Evolutionary conservation across 2,113 vertebrate genomes (phyloP).

Genomic region (Vidua chalybeata): DNA sequence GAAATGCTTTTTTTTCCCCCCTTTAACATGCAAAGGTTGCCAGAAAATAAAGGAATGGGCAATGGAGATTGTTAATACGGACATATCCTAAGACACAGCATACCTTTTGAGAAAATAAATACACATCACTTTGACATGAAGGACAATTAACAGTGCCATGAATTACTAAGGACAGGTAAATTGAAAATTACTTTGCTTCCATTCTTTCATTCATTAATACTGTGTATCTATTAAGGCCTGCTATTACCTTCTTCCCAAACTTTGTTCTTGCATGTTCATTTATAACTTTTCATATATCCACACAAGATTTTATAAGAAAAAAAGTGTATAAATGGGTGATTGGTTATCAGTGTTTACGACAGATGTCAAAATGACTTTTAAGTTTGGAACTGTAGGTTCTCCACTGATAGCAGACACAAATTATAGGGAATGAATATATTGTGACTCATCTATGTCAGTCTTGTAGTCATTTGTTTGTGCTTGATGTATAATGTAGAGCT

Average conservation of each 20-base stretch:
- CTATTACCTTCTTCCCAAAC: not conserved
- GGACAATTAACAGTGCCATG: not conserved
- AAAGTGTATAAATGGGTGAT: not conserved
- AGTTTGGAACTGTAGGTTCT: conserved; percentile 18
- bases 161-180: conserved; percentile 59
- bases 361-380: conserved; percentile 1
- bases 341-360: not conserved
- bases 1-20: not conserved
- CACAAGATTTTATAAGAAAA: not conserved
- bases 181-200: not conserved
- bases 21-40: not conserved
- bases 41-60: not conserved
- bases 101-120: not conserved
- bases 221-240: not conserved
- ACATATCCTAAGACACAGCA: conserved; percentile 8
- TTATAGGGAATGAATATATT: not conserved
- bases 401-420: not conserved
- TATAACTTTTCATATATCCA: not conserved
- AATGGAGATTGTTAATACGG: not conserved
- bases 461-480: conserved; percentile 1
- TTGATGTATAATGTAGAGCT: not conserved
- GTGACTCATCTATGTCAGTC: conserved; percentile 12
- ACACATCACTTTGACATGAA: not conserved
- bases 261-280: not conserved
- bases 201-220: not conserved